These are phyloP conservation scores for Netelia fuscicornis DNA, from an alignment of 2,888 invertebrate genomes.

Conservation along the genomic window DNA sequence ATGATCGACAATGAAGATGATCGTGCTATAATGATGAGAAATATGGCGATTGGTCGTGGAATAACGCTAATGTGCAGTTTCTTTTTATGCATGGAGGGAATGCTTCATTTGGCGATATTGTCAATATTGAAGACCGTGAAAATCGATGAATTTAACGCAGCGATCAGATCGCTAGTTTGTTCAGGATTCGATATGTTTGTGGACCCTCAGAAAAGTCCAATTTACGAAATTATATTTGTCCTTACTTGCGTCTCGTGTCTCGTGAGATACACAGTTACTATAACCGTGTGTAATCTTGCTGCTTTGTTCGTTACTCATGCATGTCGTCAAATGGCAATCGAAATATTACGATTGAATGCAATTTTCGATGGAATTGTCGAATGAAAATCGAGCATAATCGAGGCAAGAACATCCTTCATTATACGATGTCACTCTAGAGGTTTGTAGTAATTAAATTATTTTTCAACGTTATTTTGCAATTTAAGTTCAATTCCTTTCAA, in stretches of 20 bases:
- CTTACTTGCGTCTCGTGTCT: conserved; percentile 67
- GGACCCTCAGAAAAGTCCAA: conserved; percentile 69
- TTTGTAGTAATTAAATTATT: conserved; percentile 70
- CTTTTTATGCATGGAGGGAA: conserved; percentile 66
- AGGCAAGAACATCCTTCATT: conserved; percentile 65
- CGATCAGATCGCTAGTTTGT: conserved; percentile 72
- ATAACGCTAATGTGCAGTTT: conserved; percentile 68
- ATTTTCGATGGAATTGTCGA: conserved; percentile 65
- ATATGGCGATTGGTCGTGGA: conserved; percentile 54
- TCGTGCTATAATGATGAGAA: conserved; percentile 56
- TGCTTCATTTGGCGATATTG: conserved; percentile 60
- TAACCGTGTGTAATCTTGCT: conserved; percentile 68
- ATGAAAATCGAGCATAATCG: neutral
- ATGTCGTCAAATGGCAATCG: conserved; percentile 73
- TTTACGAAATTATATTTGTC: conserved; percentile 71
- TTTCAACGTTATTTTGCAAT: neutral
- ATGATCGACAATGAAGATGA: conserved; percentile 55
- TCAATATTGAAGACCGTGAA: conserved; percentile 60
- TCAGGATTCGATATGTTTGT: conserved; percentile 74
- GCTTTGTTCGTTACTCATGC: conserved; percentile 72
- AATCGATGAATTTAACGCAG: conserved; percentile 67
- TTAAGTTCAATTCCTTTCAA: neutral
- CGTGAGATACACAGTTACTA: conserved; percentile 61
- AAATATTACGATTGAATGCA: conserved; percentile 68
- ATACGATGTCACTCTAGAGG: conserved; percentile 73